Percentiles rank a stretch among this genome's conserved stretches.
Conservation (phyloP, 2,113 vertebrate species). For the Megaceryle maxima region DNA sequence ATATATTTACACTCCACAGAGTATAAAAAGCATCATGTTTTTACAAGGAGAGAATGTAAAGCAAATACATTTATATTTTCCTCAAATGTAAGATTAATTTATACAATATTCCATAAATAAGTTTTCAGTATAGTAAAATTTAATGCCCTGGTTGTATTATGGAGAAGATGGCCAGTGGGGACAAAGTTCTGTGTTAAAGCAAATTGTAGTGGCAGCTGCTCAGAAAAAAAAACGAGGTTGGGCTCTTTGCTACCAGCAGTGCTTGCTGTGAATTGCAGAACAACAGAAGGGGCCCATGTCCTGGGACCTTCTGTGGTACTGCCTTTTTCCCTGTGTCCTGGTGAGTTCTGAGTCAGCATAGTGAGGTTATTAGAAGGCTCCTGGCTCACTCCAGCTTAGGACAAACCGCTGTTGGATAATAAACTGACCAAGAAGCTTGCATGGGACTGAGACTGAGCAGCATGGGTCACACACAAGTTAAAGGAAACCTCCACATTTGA, state of each 20-base stretch:
- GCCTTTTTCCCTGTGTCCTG: not conserved
- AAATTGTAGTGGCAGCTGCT: not conserved
- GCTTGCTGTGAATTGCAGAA: not conserved
- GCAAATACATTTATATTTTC: not conserved
- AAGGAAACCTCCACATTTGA: not conserved
- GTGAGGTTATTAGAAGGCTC: not conserved
- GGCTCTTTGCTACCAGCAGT: not conserved
- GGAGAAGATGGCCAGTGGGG: not conserved
- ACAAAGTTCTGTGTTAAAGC: not conserved
- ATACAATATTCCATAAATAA: not conserved
- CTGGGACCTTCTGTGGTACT: not conserved
- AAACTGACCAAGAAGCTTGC: not conserved
- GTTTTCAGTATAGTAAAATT: not conserved
- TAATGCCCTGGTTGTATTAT: not conserved
- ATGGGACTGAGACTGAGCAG: not conserved
- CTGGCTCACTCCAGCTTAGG: not conserved
- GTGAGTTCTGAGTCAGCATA: not conserved
- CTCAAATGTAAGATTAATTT: not conserved
- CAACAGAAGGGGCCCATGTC: not conserved
- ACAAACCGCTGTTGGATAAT: not conserved
- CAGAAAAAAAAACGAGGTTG: not conserved
- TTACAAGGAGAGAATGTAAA: not conserved
- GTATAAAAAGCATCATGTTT: not conserved
- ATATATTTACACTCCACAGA: not conserved
- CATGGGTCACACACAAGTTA: fast-evolving